A percentile compares a stretch with the other conserved stretches of the same genome.
Conservation (phyloP, 2,113 vertebrate species). For the Eulemur rufifrons region DNA sequence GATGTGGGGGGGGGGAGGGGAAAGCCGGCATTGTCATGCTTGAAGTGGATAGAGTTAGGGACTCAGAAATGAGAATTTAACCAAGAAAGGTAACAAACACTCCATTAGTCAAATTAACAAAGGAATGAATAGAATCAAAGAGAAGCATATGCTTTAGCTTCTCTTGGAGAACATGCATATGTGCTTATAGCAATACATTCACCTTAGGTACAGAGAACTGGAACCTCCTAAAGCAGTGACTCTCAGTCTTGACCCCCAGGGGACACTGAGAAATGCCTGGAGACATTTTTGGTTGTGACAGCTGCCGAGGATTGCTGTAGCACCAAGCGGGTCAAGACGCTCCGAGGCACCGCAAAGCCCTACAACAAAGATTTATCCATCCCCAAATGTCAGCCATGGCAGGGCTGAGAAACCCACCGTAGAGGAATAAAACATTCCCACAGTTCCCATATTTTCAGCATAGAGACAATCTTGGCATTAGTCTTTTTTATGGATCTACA, state of each 20-base stretch:
- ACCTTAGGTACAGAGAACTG: background rate
- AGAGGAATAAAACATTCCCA: background rate
- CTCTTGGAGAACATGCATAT: background rate
- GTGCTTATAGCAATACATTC: background rate
- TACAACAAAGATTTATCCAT: background rate
- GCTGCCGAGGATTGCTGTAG: background rate
- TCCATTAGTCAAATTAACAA: background rate
- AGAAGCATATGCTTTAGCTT: background rate
- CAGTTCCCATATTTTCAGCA: background rate
- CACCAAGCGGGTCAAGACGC: background rate
- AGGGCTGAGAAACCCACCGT: background rate
- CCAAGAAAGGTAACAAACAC: background rate
- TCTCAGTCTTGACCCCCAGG: background rate
- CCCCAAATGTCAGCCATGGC: background rate
- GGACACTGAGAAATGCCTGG: background rate
- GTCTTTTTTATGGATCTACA: background rate
- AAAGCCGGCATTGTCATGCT: background rate
- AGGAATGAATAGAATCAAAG: background rate
- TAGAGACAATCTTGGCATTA: background rate
- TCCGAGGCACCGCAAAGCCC: background rate
- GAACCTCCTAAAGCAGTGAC: background rate
- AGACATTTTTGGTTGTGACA: background rate
- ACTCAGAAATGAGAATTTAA: background rate
- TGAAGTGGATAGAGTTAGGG: background rate
- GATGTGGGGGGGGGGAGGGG: fast-evolving